phyloP scores from a whole-genome alignment of 2,113 vertebrate species.

The Mystacornis crossleyi region DNA sequence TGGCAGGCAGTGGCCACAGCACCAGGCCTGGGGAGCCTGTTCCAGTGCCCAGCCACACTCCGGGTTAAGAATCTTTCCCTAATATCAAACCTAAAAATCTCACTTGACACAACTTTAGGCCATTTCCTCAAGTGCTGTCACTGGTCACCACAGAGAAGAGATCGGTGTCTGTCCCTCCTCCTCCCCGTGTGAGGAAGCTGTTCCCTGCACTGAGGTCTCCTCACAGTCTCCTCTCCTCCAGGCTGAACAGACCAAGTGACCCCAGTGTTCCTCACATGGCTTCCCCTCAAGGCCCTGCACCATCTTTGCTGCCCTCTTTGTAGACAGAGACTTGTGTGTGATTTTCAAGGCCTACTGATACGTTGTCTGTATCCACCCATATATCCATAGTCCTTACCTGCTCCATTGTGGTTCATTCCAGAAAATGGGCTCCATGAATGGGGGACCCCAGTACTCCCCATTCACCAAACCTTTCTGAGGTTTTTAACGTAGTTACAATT shows the following conservation, averaged over 20 bases:
- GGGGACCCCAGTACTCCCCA: background rate
- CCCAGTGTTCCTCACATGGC: background rate
- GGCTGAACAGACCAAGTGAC: background rate
- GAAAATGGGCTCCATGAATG: background rate
- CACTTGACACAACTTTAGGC: background rate
- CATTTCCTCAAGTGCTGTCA: background rate
- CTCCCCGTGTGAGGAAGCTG: background rate
- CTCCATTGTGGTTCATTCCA: background rate
- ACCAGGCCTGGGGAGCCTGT: background rate
- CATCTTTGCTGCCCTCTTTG: background rate
- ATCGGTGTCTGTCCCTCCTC: background rate
- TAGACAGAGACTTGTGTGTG: rapidly evolving
- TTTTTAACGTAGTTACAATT: background rate
- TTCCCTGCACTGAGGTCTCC: background rate
- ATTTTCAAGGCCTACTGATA: background rate
- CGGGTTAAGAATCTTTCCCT: background rate
- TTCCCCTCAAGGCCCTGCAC: background rate
- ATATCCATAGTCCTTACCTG: background rate
- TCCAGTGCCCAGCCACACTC: background rate
- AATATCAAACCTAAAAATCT: background rate
- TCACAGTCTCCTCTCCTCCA: background rate
- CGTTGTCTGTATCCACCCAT: background rate
- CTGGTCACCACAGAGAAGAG: too few species aligned
- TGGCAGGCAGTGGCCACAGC: background rate
- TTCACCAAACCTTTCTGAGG: background rate